Base-by-base conservation (phyloP, 2,113 vertebrate species). In the Lichenostomus cassidix region DNA sequence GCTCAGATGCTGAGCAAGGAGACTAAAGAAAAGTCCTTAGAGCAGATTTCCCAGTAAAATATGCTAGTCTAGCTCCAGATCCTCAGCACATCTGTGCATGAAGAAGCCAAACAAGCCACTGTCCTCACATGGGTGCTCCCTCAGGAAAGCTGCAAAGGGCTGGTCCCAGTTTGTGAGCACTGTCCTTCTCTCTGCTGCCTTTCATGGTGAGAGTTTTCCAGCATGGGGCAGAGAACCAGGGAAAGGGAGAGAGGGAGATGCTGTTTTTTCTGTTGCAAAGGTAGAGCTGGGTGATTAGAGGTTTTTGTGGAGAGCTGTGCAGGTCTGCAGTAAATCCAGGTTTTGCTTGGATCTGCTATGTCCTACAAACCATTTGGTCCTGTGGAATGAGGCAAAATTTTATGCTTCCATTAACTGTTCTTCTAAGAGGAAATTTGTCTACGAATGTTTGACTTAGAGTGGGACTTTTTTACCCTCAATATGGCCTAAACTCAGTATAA, bases 41-140 rank as follows among this genome's bases (percentile, higher is more conserved):
- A 55, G 12, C 55, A 79, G 25, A 86, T 73, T 80, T 79, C 19
- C 24, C 29, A 60, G 28, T 46, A 31, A 77, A 58, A 74, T 42
- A 12, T 41, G 23, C 20, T 1, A 2, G 21, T 42, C 31, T 33
- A 59, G 15, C 24, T 44, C 24, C 31, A 58, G 75, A 25, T 49
- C 33, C 42, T 63, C 58, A 63, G 67, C 31, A 44, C 17, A 23
- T 20, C 44, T 22, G 5, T 53, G n/a, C 6, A 2, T 29, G 52
- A 75, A 53, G 68, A 78, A 85, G 56, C 37, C 1, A 2, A 47
- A 15, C 37, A 56, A 58, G 10, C 12, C 52, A 5, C 11, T 60
- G 7, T 33, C 15, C 20, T 70, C 1, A 0, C 4, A 10, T 1
- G 2, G 23, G 28, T 71, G 23, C 35, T 60, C 55, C 12, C 20